Conservation (phyloP, 2,888 invertebrate species). For the Sesamia inferens region DNA sequence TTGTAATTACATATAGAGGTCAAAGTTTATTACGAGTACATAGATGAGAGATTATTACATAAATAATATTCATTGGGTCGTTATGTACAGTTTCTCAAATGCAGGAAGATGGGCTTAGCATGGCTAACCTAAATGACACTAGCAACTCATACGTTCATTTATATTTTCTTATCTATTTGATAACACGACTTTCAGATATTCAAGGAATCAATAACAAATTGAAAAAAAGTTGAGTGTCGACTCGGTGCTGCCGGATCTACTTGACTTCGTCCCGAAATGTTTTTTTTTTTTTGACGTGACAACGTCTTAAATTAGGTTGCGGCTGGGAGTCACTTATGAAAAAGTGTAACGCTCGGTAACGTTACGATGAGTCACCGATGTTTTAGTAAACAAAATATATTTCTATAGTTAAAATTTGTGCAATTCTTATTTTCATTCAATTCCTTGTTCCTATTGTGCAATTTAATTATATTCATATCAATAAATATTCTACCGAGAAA, state of each 20-base stretch:
- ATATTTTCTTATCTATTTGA: not conserved
- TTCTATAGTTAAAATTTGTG: too few relatives aligned
- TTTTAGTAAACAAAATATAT: too few relatives aligned
- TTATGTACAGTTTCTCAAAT: constrained; percentile 20
- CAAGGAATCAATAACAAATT: not conserved
- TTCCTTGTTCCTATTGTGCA: too few relatives aligned
- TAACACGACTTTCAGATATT: not conserved
- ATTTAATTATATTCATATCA: too few relatives aligned
- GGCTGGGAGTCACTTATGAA: too few relatives aligned
- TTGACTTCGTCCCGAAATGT: not conserved
- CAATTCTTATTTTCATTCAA: too few relatives aligned
- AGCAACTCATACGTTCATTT: not conserved
- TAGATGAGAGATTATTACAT: constrained; percentile 25
- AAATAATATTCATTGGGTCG: constrained; percentile 18
- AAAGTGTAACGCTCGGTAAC: too few relatives aligned
- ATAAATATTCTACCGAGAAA: too few relatives aligned
- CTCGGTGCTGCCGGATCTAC: not conserved
- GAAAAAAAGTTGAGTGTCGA: not conserved
- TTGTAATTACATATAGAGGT: not conserved
- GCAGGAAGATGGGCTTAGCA: constrained; percentile 22
- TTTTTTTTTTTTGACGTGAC: not conserved
- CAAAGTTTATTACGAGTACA: constrained; percentile 38
- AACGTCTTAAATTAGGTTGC: too few relatives aligned
- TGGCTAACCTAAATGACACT: constrained; percentile 1
- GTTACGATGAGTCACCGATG: too few relatives aligned